Evolutionary conservation across 2,888 invertebrate genomes (phyloP), one percentile per base, ranked within the genome.

Genomic region (Tenthredo scrophulariae): DNA sequence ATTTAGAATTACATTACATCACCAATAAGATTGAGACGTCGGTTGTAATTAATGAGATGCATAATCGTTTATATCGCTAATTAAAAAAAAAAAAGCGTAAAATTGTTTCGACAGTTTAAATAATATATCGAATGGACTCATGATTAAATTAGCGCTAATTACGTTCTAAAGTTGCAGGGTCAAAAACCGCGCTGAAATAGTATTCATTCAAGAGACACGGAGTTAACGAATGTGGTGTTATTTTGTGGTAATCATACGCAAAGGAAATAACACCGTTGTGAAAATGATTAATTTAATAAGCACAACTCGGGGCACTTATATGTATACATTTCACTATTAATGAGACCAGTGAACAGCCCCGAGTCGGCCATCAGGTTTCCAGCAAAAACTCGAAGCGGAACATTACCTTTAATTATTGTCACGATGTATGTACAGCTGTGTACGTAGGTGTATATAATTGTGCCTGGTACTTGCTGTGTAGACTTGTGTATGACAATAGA

Each of bases 391-490:
- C 7, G 29, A 33, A 33, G 29, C 67, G 33, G 13, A 18, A 15
- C 67, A 33, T 67, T 67, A 67, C 29, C 33, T 33, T 67, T 13
- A 67, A 67, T 33, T 67, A 67, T 67, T 26, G 29, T 67, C 67
- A 67, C 15, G 33, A 13, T 33, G 67, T 67, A 33, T 4, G 18
- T 33, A 29, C 1, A 67, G 1, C 3, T 26, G 62, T 13, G 26
- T 26, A 62, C 62, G 62, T 62, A 62, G 62, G 26, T 62, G 62
- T 62, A 5, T 33, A 33, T 67, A 67, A 67, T 67, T 67, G 18
- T 26, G 33, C 33, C 67, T 33, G 67, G 6, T 13, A 33, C 9
- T 29, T 18, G 29, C 18, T 18, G 33, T 13, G 33, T 18, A 33
- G 13, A 33, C 33, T 18, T 67, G 67, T 10, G 33, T 15, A 33